A percentile compares a stretch with the other conserved stretches of the same genome.
Evolutionary conservation across 2,888 invertebrate species (phyloP).

Genomic region (Anorthoa munda): DNA sequence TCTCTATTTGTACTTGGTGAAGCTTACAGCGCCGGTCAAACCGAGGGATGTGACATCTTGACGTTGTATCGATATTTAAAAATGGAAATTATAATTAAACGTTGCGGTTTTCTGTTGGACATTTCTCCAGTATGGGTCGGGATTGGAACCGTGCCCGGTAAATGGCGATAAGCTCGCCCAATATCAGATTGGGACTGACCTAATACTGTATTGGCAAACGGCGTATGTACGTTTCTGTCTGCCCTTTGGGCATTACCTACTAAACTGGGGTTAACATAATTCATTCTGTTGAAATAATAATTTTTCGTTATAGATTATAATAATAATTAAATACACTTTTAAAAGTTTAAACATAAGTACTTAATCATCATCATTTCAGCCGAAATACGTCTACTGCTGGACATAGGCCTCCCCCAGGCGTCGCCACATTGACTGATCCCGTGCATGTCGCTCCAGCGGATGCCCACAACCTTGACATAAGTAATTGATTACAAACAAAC

Average conservation of each 20-base stretch:
- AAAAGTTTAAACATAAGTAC: background rate
- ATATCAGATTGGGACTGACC: slow-evolving; percentile 61
- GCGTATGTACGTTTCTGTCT: slow-evolving; percentile 41
- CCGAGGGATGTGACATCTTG: slow-evolving; percentile 70
- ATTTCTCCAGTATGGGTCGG: slow-evolving; percentile 55
- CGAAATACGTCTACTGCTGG: no score
- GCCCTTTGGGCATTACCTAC: slow-evolving; percentile 35
- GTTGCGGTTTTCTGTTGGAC: slow-evolving; percentile 60
- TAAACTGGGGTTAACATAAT: slow-evolving; percentile 10
- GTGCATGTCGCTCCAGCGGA: no score
- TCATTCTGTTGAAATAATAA: no score
- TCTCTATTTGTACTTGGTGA: slow-evolving; percentile 85
- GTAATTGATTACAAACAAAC: background rate
- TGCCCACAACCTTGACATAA: no score
- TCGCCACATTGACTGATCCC: no score
- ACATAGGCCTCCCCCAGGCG: no score
- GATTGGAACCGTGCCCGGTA: slow-evolving; percentile 60
- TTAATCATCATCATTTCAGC: background rate
- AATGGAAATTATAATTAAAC: slow-evolving; percentile 58
- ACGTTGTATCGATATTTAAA: slow-evolving; percentile 64
- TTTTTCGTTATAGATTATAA: background rate
- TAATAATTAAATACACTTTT: background rate
- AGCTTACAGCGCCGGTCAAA: slow-evolving; percentile 78
- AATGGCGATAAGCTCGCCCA: slow-evolving; percentile 58
- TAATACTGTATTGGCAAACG: slow-evolving; percentile 61